Base-by-base conservation (phyloP, 1,140 invertebrate genomes). In the Rhysida immarginata region DNA sequence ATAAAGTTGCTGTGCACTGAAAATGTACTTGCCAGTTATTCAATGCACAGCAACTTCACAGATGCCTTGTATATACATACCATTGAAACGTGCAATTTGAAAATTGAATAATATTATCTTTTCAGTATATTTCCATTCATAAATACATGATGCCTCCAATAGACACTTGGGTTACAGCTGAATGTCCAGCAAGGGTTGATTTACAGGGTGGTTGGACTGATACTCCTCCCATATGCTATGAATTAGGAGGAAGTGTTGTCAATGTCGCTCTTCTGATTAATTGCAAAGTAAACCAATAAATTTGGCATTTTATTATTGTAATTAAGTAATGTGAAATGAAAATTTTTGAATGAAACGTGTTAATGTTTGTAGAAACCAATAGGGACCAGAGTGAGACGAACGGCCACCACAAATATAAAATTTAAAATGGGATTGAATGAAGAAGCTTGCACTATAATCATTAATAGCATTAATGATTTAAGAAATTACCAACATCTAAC, bases 181-280 rank as follows among this genome's bases (percentile, higher is more conserved):
- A 69, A 43, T 76, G 73, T 60, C 75, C 75, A 25, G 75, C 74
- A 11, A 66, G 76, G 53, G 66, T 76, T 41, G 76, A 77, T 64
- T 62, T 77, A 3, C 66, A 71, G 16, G 76, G 76, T 1, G 76
- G 75, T 0, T 77, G 76, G 76, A 73, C 71, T 20, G 76, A 77
- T 62, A 77, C 76, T 1, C 75, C 76, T 14, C 76, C 76, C 1
- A 76, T 78, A 35, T 75, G 74, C 18, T 78, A 76, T 62, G 75
- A 78, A 65, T 65, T 72, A 55, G 76, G 75, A 3, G 76, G 76
- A 5, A 69, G 70, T 52, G 76, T 78, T 11, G 67, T 70, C 11
- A 73, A 70, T 60, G 62, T 70, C 13, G 72, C 71, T 20, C 62
- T 76, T 26, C 46, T 56, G 25, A 55, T 68, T 45, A 46, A 63